phyloP scores from a whole-genome alignment of 2,888 invertebrate genomes.

The Ashinkailepas kermadecensis region DNA sequence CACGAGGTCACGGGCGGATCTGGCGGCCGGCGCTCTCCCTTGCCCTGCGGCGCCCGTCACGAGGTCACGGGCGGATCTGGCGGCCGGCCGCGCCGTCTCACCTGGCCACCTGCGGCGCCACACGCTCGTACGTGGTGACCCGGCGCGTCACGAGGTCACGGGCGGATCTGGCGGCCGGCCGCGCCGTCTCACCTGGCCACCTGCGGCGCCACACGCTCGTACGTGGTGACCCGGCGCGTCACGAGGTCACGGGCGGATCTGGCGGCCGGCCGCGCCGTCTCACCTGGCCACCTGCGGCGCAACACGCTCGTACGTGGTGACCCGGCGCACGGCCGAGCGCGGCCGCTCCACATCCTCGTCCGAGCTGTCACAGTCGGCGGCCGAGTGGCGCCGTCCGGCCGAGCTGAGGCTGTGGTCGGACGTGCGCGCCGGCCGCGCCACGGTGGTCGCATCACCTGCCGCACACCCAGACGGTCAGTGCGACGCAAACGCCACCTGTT shows the following conservation, averaged over 20 bases:
- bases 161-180: too few relatives aligned
- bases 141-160: too few relatives aligned
- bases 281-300: not conserved
- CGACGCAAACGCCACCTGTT: too few relatives aligned
- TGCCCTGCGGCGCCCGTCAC: not conserved
- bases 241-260: too few relatives aligned
- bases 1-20: too few relatives aligned
- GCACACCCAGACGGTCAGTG: too few relatives aligned
- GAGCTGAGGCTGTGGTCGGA: too few relatives aligned
- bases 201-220: not conserved
- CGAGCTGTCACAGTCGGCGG: not conserved
- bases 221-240: not conserved
- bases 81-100: not conserved
- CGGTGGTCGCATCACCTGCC: too few relatives aligned
- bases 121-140: conserved; percentile 12
- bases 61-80: too few relatives aligned
- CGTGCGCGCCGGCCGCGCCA: too few relatives aligned
- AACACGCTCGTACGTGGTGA: conserved; percentile 10
- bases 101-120: not conserved
- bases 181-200: not conserved
- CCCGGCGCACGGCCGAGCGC: not conserved
- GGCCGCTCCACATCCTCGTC: not conserved
- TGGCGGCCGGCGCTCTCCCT: too few relatives aligned
- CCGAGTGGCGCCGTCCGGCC: not conserved
- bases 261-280: not conserved